phyloP scores from a whole-genome alignment of 2,797 vertebrate genomes.

The Cichlasoma orientale region DNA sequence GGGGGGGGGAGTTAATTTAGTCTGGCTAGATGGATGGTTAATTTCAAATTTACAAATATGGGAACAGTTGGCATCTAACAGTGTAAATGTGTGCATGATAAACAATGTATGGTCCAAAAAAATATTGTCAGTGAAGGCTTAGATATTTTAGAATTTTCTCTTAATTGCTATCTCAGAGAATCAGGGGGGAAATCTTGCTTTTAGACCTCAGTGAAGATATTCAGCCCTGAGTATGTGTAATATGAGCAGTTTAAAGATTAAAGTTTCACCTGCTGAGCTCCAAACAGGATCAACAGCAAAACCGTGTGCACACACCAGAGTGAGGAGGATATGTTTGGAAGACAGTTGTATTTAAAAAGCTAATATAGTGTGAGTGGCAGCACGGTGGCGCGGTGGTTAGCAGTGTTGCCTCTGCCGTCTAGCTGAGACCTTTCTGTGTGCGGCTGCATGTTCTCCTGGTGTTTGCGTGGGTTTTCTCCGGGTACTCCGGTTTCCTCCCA shows the following conservation, averaged over 20 bases:
- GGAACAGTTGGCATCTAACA: neutral
- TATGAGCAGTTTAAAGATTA: conserved; percentile 29
- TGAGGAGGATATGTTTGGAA: conserved; percentile 21
- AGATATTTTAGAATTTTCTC: neutral
- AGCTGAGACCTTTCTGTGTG: no score
- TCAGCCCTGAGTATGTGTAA: conserved; percentile 15
- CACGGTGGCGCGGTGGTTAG: no score
- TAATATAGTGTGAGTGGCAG: neutral
- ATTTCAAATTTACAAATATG: conserved; percentile 1
- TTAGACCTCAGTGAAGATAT: neutral
- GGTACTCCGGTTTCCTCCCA: no score
- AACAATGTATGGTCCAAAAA: neutral
- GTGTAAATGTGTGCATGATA: neutral
- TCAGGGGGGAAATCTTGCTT: conserved; percentile 6
- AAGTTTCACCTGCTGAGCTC: conserved; percentile 33
- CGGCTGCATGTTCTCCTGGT: no score
- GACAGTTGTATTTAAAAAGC: conserved; percentile 17
- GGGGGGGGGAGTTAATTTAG: conserved; percentile 4
- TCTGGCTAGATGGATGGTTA: neutral
- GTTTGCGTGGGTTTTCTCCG: no score
- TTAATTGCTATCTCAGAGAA: neutral
- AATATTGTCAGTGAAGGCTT: neutral
- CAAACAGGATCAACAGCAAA: conserved; percentile 13
- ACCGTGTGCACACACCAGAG: neutral
- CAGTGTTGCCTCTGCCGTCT: no score